Conservation (phyloP, 2,113 vertebrate species). For the Oncorhynchus keta region DNA sequence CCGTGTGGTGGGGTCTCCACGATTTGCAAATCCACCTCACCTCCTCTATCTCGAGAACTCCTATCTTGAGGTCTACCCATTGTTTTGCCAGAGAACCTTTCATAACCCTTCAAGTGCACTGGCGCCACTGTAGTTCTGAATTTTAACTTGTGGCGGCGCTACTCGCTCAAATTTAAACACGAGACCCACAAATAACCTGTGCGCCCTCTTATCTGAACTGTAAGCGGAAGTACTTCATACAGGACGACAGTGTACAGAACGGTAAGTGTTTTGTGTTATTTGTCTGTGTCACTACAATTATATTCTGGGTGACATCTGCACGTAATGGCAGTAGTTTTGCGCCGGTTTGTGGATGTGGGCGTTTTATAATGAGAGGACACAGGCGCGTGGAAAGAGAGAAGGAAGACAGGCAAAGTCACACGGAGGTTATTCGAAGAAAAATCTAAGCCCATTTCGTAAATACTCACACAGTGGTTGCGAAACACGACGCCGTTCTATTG, state of each 20-base stretch:
- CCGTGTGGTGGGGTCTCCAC: too few species aligned
- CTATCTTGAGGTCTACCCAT: too few species aligned
- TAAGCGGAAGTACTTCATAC: conserved; percentile 62
- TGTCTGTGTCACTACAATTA: not conserved
- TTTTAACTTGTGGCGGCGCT: conserved; percentile 24
- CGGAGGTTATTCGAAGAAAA: conserved; percentile 55
- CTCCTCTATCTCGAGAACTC: too few species aligned
- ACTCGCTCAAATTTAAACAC: not conserved
- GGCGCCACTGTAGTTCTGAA: not conserved
- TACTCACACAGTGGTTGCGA: not conserved
- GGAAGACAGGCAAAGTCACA: conserved; percentile 64
- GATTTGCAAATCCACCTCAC: too few species aligned
- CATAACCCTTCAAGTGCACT: not conserved
- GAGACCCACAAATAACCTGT: not conserved
- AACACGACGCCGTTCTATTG: not conserved
- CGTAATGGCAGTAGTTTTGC: not conserved
- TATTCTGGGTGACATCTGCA: not conserved
- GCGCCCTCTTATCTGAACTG: not conserved
- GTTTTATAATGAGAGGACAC: not conserved
- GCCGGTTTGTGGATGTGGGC: not conserved
- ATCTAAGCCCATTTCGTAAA: not conserved
- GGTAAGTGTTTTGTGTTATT: conserved; percentile 44
- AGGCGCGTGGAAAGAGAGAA: not conserved
- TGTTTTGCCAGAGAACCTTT: too few species aligned
- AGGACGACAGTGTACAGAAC: conserved; percentile 25